Base-by-base conservation (phyloP, 1,140 invertebrate species). In the Aphelinus certus region DNA sequence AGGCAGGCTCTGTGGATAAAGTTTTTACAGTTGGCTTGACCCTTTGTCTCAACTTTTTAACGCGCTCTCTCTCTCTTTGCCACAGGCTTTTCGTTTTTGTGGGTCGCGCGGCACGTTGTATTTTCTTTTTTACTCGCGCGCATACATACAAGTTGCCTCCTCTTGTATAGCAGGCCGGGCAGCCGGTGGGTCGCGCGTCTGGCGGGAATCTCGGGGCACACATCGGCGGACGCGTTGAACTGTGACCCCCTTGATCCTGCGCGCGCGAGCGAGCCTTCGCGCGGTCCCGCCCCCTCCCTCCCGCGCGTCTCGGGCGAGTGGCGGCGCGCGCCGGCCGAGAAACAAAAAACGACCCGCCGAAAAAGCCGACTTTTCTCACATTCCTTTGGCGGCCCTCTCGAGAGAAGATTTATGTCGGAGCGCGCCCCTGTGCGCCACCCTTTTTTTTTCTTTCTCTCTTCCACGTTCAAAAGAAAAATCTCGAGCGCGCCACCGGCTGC, bases 161-260 rank as follows among this genome's bases (percentile, higher is more conserved):
- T 26, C 26, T 26, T 26, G 26, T 26, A 26, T 26, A 26, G 26
- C 26, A 26, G 26, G 26, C 26, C 26, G 26, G 26, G 26, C 26
- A 26, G 26, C 26, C 26, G 26, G 26, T 61, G 7, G 7, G 47
- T 57, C 3, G 3, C 82, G 78, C 78, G 26, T 26, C 26, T 26
- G 68, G 53, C 76, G 75, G 79, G 79, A 81, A 73, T 81, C 77
- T 76, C 79, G 43, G 47, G 10, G 5, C 51, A 2, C 77, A 73
- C 64, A 71, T 67, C 78, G 26, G 26, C 72, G 69, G 70, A 75
- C 79, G 80, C 80, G 79, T 83, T 77, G 78, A 82, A 84, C 81
- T 81, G 79, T 84, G 81, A 84, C 82, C 78, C 77, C 78, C 51
- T 56, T 56, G 57, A 46, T 66, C 57, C 56, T 26, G 26, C 26